Evolutionary conservation across 2,113 vertebrate genomes (phyloP).

Genomic region (Aptenodytes patagonicus): DNA sequence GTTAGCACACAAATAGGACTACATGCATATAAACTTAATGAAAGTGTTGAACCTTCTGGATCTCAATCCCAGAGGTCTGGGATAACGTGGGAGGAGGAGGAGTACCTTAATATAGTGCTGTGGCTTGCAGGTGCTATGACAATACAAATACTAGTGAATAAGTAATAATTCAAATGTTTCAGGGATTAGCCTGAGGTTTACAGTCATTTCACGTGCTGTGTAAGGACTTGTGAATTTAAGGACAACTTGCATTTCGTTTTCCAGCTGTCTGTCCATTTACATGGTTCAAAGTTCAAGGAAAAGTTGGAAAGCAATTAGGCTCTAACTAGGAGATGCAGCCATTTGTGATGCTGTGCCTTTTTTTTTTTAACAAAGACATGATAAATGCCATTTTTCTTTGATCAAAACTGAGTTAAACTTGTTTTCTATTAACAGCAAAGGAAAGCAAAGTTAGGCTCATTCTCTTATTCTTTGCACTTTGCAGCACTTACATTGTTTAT

Average conservation of each 20-base stretch:
- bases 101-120: background rate
- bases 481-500: constrained; percentile 32
- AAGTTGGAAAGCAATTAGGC: background rate
- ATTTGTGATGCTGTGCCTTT: background rate
- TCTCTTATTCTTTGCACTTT: constrained; percentile 48
- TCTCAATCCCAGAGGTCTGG: background rate
- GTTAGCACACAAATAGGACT: background rate
- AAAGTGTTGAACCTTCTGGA: background rate
- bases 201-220: background rate
- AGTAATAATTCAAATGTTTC: background rate
- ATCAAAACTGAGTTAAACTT: constrained; percentile 35
- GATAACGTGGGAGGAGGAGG: background rate
- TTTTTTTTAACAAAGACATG: background rate
- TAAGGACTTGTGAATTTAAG: background rate
- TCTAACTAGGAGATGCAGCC: background rate
- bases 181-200: background rate
- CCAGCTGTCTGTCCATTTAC: background rate
- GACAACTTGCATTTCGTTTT: background rate
- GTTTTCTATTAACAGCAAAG: constrained; percentile 39
- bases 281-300: background rate
- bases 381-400: background rate
- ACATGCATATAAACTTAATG: background rate
- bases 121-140: background rate
- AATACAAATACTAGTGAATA: background rate
- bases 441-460: constrained; percentile 50